Evolutionary conservation across 2,888 invertebrate genomes (phyloP).

Genomic region (Temnothorax ravouxi): DNA sequence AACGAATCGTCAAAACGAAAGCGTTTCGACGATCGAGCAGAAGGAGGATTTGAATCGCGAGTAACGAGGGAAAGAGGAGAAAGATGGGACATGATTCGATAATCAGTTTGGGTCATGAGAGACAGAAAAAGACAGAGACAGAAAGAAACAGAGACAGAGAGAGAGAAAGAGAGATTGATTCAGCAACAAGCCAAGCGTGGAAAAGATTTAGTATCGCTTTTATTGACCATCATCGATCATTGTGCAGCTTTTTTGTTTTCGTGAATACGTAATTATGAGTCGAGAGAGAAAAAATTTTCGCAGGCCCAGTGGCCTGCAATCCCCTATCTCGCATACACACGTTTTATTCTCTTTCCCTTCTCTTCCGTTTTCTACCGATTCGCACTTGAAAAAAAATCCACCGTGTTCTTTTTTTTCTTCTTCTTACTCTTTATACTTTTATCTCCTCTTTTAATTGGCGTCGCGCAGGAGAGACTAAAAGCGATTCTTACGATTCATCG

Average conservation of each 20-base stretch:
- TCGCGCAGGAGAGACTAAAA: conserved; percentile 48
- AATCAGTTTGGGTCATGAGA: conserved; percentile 5
- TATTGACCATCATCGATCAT: conserved; percentile 63
- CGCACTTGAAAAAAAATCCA: conserved; percentile 17
- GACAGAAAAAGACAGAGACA: neutral
- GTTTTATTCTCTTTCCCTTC: conserved; percentile 41
- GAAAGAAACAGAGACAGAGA: neutral
- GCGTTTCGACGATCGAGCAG: neutral
- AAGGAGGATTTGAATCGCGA: conserved; percentile 12
- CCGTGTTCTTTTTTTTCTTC: neutral
- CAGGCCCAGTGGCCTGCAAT: conserved; percentile 15
- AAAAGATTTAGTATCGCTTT: conserved; percentile 59
- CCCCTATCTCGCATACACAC: conserved; percentile 37
- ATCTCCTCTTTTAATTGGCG: conserved; percentile 6
- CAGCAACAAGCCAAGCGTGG: conserved; percentile 46
- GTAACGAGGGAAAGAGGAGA: conserved; percentile 11
- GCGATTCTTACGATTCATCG: conserved; percentile 39
- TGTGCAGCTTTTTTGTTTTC: conserved; percentile 60
- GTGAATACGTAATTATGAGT: conserved; percentile 46
- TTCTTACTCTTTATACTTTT: neutral
- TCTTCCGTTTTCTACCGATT: conserved; percentile 47
- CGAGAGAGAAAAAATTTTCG: conserved; percentile 49
- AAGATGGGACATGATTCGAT: conserved; percentile 48
- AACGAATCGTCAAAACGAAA: neutral
- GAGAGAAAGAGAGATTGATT: conserved; percentile 3